Base-by-base conservation (phyloP, 2,113 vertebrate genomes). In the Aix galericulata region DNA sequence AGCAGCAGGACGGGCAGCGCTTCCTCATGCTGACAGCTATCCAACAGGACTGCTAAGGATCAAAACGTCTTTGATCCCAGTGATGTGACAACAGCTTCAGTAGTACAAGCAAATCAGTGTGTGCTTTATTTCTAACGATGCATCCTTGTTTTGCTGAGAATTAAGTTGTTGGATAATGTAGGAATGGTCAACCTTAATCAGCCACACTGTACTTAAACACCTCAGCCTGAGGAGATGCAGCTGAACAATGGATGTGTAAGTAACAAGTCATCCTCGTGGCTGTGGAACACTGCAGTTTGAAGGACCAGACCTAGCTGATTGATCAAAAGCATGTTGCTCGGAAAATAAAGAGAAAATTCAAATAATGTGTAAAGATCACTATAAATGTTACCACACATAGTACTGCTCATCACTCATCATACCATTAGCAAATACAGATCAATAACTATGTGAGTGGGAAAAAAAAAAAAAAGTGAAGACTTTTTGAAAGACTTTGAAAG, bases 311-410 rank as follows among this genome's bases (percentile, higher is more conserved):
- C n/a, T 21, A 72, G 60, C 17, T 72, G 2, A 2, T 5, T 42
- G 38, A 5, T 80, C 26, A 32, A 32, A 69, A 84, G 71, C 8
- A 2, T 20, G 27, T 6, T 68, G 22, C 34, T 26, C 52, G 59
- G 34, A 73, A 94, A 76, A 31, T 75, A 85, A 79, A 50, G 21
- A 40, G 11, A 32, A 64, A 75, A 22, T 64, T 2, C 29, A 11
- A 32, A 14, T 34, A 9, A 11, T 9, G 5, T n/a, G 16, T 82
- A 18, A 68, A 52, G 13, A 48, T 42, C 18, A 3, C 42, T 62
- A 25, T 21, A 1, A 27, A 14, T 1, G 13, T 63, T 56, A 29
- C 13, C 14, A 29, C 60, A 26, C 58, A 11, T 36, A 50, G 0
- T 26, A 46, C 25, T 12, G 36, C 31, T 16, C 18, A 11, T 77